phyloP scores from a whole-genome alignment of 2,888 invertebrate species.

The Aromia moschata region DNA sequence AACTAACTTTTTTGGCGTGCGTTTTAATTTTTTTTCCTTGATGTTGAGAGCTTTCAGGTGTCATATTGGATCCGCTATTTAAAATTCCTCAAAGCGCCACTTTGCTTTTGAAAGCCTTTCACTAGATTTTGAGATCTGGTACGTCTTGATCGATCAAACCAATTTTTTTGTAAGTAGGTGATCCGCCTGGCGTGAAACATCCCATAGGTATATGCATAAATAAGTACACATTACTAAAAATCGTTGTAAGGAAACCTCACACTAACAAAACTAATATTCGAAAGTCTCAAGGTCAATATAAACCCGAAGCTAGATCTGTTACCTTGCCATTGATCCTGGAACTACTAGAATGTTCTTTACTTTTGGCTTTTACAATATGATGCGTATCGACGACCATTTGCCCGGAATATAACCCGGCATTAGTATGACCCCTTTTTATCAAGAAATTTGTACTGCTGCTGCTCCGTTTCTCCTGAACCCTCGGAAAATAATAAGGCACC shows the following conservation, averaged over 20 bases:
- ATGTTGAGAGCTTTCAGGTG: no score
- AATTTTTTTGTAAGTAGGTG: no score
- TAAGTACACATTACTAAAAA: conserved; percentile 25
- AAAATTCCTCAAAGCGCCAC: no score
- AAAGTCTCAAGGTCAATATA: conserved; percentile 65
- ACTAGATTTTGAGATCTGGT: no score
- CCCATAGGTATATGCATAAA: no score
- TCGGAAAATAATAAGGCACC: conserved; percentile 62
- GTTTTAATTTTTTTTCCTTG: no score
- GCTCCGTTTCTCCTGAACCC: conserved; percentile 62
- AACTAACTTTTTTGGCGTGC: no score
- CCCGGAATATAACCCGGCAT: conserved; percentile 74
- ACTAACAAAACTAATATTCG: no score
- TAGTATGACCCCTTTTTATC: conserved; percentile 70
- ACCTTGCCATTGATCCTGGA: conserved; percentile 67
- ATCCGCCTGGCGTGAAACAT: no score
- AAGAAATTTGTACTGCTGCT: conserved; percentile 65
- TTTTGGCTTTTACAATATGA: conserved; percentile 46
- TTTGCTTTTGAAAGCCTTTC: no score
- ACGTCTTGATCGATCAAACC: no score
- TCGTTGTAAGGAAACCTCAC: conserved; percentile 33
- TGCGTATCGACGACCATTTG: conserved; percentile 60
- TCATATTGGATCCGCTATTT: no score
- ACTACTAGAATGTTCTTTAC: conserved; percentile 47
- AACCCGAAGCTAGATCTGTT: conserved; percentile 77